These are phyloP conservation scores for Cephus pulcher DNA, from an alignment of 2,888 invertebrate species.

Conservation along the genomic window DNA sequence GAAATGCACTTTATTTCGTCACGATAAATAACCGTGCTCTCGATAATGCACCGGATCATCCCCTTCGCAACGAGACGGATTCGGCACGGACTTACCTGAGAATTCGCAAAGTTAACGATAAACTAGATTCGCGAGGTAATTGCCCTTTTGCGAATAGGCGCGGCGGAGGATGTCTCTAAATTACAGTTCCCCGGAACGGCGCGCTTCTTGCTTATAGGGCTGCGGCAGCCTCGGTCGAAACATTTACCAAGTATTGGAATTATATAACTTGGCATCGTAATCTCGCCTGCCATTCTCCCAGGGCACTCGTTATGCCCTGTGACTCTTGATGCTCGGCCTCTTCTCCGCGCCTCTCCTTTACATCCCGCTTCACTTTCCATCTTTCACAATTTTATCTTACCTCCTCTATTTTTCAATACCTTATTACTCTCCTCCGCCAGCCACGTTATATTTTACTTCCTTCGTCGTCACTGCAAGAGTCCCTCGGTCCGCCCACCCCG, in stretches of 20 bases:
- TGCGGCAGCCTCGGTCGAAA: constrained; percentile 7
- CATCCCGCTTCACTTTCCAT: no score
- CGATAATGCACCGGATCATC: constrained; percentile 25
- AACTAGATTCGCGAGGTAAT: constrained; percentile 26
- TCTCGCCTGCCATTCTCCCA: constrained; percentile 17
- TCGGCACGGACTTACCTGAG: constrained; percentile 19
- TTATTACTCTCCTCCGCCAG: no score
- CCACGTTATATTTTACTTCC: no score
- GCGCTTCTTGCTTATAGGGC: constrained; percentile 19
- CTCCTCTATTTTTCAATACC: no score
- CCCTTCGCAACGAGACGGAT: constrained; percentile 11
- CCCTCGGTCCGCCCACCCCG: no score
- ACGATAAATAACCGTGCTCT: constrained; percentile 23
- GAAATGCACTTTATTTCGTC: constrained; percentile 14
- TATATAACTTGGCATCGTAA: constrained; percentile 20
- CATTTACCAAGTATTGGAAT: constrained; percentile 21
- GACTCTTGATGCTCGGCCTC: constrained; percentile 34
- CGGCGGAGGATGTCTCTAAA: constrained; percentile 15
- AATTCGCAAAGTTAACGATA: constrained; percentile 28
- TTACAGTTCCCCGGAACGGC: constrained; percentile 24
- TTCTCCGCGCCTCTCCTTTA: background rate
- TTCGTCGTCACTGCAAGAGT: no score
- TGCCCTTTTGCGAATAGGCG: constrained; percentile 28
- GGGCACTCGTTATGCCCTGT: constrained; percentile 25
- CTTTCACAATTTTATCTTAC: no score